Evolutionary conservation across 2,797 vertebrate species (phyloP).

Genomic region (Crax fasciolata): DNA sequence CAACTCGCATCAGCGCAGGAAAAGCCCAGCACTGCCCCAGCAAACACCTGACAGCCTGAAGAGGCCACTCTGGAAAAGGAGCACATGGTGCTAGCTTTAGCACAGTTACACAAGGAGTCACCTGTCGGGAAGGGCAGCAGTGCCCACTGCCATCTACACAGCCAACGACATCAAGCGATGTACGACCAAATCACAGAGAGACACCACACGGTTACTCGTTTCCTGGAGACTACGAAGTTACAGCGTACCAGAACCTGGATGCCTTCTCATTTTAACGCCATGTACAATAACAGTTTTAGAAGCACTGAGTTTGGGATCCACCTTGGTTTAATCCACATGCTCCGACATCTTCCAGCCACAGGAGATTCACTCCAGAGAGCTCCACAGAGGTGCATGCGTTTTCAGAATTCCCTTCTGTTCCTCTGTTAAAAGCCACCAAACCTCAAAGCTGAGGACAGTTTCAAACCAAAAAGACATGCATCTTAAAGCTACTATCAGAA

Average conservation of each 20-base stretch:
- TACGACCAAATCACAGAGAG: rapidly evolving
- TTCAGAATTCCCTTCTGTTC: neutral
- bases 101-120: no score
- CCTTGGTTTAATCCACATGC: neutral
- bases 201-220: rapidly evolving
- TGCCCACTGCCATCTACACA: no score
- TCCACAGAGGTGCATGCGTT: neutral
- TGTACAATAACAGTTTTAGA: neutral
- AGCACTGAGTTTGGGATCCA: rapidly evolving
- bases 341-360: rapidly evolving
- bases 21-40: no score
- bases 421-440: neutral
- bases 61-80: neutral
- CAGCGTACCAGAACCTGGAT: neutral
- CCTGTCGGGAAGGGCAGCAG: neutral
- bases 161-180: rapidly evolving
- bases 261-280: neutral
- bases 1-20: neutral
- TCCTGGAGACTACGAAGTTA: neutral
- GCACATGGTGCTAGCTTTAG: neutral
- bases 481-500: neutral
- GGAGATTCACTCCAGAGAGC: neutral
- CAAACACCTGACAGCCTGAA: neutral
- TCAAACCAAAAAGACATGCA: neutral
- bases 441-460: neutral